Percentiles rank a stretch among this genome's conserved stretches.
phyloP scores from a whole-genome alignment of 1,140 invertebrate species.

The Bursaphelenchus mucronatus region DNA sequence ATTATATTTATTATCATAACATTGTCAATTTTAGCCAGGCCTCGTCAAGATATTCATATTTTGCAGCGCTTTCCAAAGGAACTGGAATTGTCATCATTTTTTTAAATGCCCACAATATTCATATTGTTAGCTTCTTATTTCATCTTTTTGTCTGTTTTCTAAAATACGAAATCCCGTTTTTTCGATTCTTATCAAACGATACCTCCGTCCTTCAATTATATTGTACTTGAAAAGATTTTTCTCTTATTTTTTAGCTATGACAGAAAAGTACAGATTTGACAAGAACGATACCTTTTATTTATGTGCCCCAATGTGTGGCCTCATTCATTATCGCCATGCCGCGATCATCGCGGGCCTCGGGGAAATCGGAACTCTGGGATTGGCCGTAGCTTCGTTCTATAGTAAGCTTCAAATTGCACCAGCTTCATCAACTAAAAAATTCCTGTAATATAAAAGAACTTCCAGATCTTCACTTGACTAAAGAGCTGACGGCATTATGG shows the following conservation, averaged over 20 bases:
- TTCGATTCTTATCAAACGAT: not conserved
- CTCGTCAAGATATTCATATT: too few relatives aligned
- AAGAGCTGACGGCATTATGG: constrained; percentile 29
- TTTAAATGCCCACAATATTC: too few relatives aligned
- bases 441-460: not conserved
- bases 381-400: constrained; percentile 30
- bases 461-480: constrained; percentile 33
- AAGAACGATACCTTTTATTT: constrained; percentile 51
- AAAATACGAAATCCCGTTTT: not conserved
- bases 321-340: constrained; percentile 53
- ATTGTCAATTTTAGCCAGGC: too few relatives aligned
- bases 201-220: not conserved
- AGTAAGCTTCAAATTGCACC: constrained; percentile 40
- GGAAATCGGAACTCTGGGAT: constrained; percentile 35
- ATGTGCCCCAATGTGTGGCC: constrained; percentile 45
- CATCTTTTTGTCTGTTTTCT: not conserved
- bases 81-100: too few relatives aligned
- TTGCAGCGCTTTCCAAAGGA: too few relatives aligned
- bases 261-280: constrained; percentile 44
- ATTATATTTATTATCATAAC: too few relatives aligned
- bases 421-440: not conserved
- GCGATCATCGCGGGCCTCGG: constrained; percentile 49
- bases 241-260: not conserved
- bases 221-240: not conserved
- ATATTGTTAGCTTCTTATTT: not conserved